Conservation (phyloP, 2,888 invertebrate genomes). For the Metallyticus violacea region DNA sequence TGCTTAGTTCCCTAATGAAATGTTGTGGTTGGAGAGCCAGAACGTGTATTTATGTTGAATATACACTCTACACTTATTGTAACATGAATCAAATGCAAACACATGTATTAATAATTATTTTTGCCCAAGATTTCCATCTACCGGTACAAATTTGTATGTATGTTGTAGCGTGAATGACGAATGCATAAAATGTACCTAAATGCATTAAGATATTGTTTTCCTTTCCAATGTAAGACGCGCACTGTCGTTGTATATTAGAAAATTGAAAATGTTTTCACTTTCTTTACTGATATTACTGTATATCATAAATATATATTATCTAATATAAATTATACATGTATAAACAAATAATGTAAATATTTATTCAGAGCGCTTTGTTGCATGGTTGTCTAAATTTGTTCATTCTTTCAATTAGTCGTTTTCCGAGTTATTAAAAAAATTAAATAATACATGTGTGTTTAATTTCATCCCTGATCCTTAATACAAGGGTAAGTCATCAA, state of each 20-base stretch:
- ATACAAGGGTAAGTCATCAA: no score
- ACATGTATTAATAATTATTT: background rate
- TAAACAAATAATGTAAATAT: conserved; percentile 20
- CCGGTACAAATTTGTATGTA: background rate
- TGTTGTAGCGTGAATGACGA: background rate
- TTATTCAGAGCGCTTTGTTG: conserved; percentile 6
- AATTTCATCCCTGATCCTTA: background rate
- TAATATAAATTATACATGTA: conserved; percentile 19
- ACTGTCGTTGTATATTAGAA: background rate
- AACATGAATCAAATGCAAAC: background rate
- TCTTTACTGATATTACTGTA: conserved; percentile 15
- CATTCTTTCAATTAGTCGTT: background rate
- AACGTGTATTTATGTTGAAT: background rate
- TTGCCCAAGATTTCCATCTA: background rate
- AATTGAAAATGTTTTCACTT: conserved; percentile 1
- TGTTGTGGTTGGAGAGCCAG: background rate
- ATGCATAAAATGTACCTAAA: background rate
- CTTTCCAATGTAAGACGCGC: background rate
- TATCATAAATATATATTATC: conserved; percentile 10
- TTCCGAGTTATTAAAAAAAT: conserved; percentile 18
- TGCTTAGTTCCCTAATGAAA: background rate
- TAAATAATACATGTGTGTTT: background rate
- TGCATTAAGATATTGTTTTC: background rate
- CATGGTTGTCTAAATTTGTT: conserved; percentile 19
- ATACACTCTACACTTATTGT: no score